These are phyloP conservation scores for Desmophyllum pertusum DNA, from an alignment of 92 coral and sea anemone genomes.

Conservation along the genomic window DNA sequence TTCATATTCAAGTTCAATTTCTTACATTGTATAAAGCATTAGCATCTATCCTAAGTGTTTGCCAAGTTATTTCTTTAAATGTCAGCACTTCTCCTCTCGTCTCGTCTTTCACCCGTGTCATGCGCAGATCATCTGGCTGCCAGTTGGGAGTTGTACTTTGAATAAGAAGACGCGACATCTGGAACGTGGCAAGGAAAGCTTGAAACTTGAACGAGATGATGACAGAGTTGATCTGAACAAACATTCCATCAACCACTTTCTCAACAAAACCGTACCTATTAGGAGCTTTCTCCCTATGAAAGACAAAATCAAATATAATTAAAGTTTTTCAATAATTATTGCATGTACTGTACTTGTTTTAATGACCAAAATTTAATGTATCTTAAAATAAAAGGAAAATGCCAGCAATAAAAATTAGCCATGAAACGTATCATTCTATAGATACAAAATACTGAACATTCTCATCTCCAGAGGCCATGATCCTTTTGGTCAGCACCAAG, in stretches of 20 bases:
- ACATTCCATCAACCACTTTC: slow-evolving; percentile 99
- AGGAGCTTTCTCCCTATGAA: slow-evolving; percentile 78
- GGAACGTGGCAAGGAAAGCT: slow-evolving; percentile 89
- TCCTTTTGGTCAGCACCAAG: too few species aligned
- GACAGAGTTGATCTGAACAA: slow-evolving; percentile 95
- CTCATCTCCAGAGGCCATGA: too few species aligned
- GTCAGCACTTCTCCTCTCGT: slow-evolving; percentile 88
- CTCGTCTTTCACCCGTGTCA: slow-evolving; percentile 94
- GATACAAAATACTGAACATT: too few species aligned
- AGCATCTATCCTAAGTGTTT: slow-evolving; percentile 91
- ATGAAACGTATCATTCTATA: too few species aligned
- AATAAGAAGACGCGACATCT: slow-evolving; percentile 88
- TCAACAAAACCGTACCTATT: slow-evolving; percentile 97
- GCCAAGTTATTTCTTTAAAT: slow-evolving; percentile 92
- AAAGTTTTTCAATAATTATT: not conserved
- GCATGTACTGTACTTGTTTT: not conserved
- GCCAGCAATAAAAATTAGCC: too few species aligned
- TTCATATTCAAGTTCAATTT: too few species aligned
- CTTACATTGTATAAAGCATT: slow-evolving; percentile 84
- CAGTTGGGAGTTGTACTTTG: slow-evolving; percentile 95
- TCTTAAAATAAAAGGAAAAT: too few species aligned
- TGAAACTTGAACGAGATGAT: slow-evolving; percentile 88
- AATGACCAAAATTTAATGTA: not conserved
- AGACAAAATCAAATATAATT: not conserved
- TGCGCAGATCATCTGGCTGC: slow-evolving; percentile 85